These are phyloP conservation scores for Pycnomerus fuliginosus DNA, from an alignment of 2,888 invertebrate species.

Conservation along the genomic window DNA sequence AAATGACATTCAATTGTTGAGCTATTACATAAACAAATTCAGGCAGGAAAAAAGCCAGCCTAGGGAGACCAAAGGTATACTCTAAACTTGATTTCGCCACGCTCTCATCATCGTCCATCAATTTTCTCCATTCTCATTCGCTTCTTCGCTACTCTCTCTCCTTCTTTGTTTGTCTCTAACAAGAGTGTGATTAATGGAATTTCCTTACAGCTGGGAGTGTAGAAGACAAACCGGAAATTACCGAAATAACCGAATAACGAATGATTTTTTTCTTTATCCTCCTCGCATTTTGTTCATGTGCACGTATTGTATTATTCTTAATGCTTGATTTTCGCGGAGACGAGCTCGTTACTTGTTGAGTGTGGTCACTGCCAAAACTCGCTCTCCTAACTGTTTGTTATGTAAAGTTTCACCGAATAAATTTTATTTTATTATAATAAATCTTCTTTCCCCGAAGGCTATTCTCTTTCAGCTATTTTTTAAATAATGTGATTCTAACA, in stretches of 20 bases:
- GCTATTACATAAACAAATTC: conserved; percentile 79
- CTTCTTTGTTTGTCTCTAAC: conserved; percentile 33
- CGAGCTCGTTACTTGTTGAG: conserved; percentile 2
- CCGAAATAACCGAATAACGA: conserved; percentile 47
- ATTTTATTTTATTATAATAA: conserved; percentile 18
- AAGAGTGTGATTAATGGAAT: conserved; percentile 45
- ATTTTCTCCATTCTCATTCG: not conserved
- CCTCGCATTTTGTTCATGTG: conserved; percentile 2
- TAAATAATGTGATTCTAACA: conserved; percentile 32
- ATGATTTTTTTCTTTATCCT: conserved; percentile 29
- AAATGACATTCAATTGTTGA: conserved; percentile 83
- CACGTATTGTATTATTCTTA: conserved; percentile 6
- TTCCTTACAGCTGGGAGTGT: conserved; percentile 49
- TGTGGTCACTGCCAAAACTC: conserved; percentile 12
- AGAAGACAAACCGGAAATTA: conserved; percentile 41
- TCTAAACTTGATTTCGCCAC: conserved; percentile 1
- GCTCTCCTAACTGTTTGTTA: conserved; percentile 6
- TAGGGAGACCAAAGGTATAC: conserved; percentile 26
- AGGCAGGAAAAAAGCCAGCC: conserved; percentile 54
- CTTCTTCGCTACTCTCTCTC: conserved; percentile 2
- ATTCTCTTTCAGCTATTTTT: conserved; percentile 33
- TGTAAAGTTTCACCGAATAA: conserved; percentile 4
- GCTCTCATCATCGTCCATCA: conserved; percentile 2
- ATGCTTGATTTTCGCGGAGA: conserved; percentile 3
- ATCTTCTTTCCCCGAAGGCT: too few species aligned